Base-by-base conservation (phyloP, 2,888 invertebrate species). In the Gerris lacustris region DNA sequence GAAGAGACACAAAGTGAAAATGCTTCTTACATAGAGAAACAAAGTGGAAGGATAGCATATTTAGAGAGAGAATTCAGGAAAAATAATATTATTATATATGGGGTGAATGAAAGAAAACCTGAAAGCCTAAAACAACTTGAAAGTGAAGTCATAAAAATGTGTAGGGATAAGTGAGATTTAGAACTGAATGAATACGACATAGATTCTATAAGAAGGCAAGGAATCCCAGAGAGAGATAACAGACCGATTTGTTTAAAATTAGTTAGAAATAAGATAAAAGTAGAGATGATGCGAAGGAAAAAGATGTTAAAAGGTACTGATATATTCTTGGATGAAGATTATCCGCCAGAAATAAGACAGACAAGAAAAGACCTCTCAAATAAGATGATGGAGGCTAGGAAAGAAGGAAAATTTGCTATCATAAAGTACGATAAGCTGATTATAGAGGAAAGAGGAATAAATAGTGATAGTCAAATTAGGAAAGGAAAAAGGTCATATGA, bases 301-400 rank as follows among this genome's bases (percentile, higher is more conserved):
- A 64, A 17, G n/a, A 17, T 64, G 31, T 17, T 64, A 17, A 64
- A 31, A 17, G 64, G n/a, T 11, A 17, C 64, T 17, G 17, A 17
- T 11, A 64, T 64, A 17, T 64, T 11, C n/a, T 11, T 64, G 7
- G 31, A 31, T 11, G 64, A 64, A 15, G 64, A 64, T 31, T 64
- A 64, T 31, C 17, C 64, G 6, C 17, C 64, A 6, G 31, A 31
- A 17, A 17, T 64, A 6, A 11, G 7, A 64, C 6, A 64, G n/a
- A 17, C 17, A 11, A 64, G 64, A 17, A 64, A 64, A 17, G 64
- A 64, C 6, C 17, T 64, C 6, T 6, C 31, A 31, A 6, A 15
- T 7, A 64, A 64, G n/a, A 64, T 64, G 64, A 11, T 6, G 64
- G 64, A 64, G n/a, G 64, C 64, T 15, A 64, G 64, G 17, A 64